These are phyloP conservation scores for Euthynnus affinis DNA, from an alignment of 2,797 vertebrate genomes.

Conservation along the genomic window DNA sequence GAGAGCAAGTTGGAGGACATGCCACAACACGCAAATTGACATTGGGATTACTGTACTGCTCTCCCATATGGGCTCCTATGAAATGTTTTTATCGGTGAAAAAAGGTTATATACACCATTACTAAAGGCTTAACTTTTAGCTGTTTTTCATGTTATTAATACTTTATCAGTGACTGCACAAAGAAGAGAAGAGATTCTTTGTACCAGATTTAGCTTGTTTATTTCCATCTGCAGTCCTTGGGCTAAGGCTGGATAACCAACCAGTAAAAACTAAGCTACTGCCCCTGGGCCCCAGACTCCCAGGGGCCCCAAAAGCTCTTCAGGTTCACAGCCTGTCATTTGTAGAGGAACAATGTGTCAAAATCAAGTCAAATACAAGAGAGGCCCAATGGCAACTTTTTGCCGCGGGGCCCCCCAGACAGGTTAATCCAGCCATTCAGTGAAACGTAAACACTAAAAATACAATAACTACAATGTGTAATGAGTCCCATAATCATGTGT, in stretches of 20 bases:
- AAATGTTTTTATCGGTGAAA: no score
- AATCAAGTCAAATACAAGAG: not conserved
- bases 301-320: not conserved
- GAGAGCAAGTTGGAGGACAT: not conserved
- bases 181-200: not conserved
- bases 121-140: not conserved
- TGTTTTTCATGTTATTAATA: no score
- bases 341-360: not conserved
- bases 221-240: not conserved
- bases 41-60: not conserved
- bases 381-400: not conserved
- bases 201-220: not conserved
- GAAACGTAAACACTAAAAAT: not conserved
- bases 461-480: not conserved
- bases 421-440: constrained; percentile 2
- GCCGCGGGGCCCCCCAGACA: not conserved
- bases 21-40: not conserved
- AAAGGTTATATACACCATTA: no score
- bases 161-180: not conserved
- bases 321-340: not conserved
- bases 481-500: not conserved
- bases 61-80: not conserved
- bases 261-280: not conserved
- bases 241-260: not conserved
- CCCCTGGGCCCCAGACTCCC: no score